phyloP scores from a whole-genome alignment of 2,888 invertebrate genomes.

The Hoplodrina blanda region DNA sequence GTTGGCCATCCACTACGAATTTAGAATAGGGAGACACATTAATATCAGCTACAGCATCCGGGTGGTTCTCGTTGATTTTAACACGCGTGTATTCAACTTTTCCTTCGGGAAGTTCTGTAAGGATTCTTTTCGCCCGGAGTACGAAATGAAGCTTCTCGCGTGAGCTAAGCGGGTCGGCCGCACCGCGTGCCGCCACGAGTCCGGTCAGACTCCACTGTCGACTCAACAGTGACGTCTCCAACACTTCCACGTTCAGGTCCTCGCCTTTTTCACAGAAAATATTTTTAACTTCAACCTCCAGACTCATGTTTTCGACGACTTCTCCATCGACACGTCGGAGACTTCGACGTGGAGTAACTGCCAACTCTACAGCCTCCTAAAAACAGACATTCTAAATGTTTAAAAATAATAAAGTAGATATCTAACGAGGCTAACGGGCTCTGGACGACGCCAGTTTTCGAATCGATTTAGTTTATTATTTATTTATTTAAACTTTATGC shows the following conservation, averaged over 20 bases:
- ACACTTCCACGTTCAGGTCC: conserved; percentile 89
- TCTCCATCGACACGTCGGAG: conserved; percentile 78
- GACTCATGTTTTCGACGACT: conserved; percentile 90
- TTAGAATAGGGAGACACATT: conserved; percentile 77
- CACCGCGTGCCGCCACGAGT: conserved; percentile 76
- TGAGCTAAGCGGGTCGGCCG: conserved; percentile 72
- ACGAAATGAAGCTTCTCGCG: conserved; percentile 85
- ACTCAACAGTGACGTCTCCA: conserved; percentile 91
- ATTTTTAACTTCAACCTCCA: conserved; percentile 93
- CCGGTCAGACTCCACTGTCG: conserved; percentile 91
- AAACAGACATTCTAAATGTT: conserved; percentile 16
- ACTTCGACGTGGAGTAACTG: conserved; percentile 89
- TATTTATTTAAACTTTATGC: no score
- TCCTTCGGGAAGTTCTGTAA: conserved; percentile 69
- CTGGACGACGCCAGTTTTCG: no score
- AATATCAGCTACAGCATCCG: conserved; percentile 71
- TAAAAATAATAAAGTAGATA: not conserved
- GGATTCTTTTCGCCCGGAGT: conserved; percentile 79
- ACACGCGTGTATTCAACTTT: conserved; percentile 79
- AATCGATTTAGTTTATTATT: no score
- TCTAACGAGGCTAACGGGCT: not conserved
- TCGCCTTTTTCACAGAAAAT: conserved; percentile 92
- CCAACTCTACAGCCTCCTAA: conserved; percentile 90
- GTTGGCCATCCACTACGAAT: conserved; percentile 77
- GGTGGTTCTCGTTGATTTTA: conserved; percentile 75